Evolutionary conservation across 1,140 invertebrate species (phyloP), one percentile per base, ranked within the genome.

Genomic region (Drosophila nannoptera): DNA sequence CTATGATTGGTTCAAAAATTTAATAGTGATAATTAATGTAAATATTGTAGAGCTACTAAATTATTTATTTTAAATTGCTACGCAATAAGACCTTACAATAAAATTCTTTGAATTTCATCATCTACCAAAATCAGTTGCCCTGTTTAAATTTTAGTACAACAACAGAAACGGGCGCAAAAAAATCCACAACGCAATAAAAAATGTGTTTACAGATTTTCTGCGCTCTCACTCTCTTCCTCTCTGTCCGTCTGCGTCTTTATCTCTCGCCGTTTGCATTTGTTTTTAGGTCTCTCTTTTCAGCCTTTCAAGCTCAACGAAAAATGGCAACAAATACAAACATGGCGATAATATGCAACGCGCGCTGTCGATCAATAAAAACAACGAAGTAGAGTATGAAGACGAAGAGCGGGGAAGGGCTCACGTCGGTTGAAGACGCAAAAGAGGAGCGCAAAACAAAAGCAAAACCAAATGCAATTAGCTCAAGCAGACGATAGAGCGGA

Each of bases 261-360:
- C 16, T 42, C n/a, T 61, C 11, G 12, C 11, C 48, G 46, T 56
- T 31, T 11, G 31, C 22, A 22, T 12, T 58, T 48, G 11, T 43
- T 53, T 52, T 42, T 31, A 22, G 54, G 54, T 7, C 4, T 42
- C 62, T 32, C 62, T 60, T 50, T 53, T 52, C 50, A 38, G 54
- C 62, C 59, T 71, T 67, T 66, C 31, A 12, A 67, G 69, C 69
- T 7, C 50, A 55, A 46, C 60, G 76, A 84, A 83, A 76, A 76
- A 84, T 66, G 76, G 52, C 80, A 83, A 84, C 80, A 84, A 83
- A 83, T 84, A 83, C 80, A 84, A 83, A 83, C 40, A 80, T 76
- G 80, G 73, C 81, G 76, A 83, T 83, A 84, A 84, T 82, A 63
- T 84, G 65, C 69, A 78, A 67, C 66, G 67, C 75, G 75, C 77